Base-by-base conservation (phyloP, 1,140 invertebrate genomes). In the Odontomachus brunneus region DNA sequence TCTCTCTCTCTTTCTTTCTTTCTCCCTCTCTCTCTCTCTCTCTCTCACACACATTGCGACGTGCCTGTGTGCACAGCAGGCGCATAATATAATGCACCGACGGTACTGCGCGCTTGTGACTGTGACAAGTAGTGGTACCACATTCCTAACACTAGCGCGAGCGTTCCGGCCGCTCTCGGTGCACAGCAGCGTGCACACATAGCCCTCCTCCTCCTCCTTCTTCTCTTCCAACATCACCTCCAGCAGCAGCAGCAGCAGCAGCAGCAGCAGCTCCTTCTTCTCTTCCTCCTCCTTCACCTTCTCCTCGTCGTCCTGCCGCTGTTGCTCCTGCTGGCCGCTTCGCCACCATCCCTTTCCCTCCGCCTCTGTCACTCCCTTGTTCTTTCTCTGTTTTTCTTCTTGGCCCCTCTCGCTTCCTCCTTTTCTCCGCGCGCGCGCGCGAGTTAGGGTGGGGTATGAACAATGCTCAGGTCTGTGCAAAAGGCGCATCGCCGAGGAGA, bases 61-160 rank as follows among this genome's bases (percentile, higher is more conserved):
- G 65, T 57, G 65, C 26, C 49, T 49, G 82, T 76, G 51, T 74
- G 76, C 63, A 86, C 29, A 5, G 29, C 38, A 44, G 38, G 38
- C 38, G 38, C 38, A 44, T 44, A 44, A 44, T 44, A 44, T 44
- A 44, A 44, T 44, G 38, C 38, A 44, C 38, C 38, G 38, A 44
- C 38, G 38, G 38, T 44, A 84, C 84, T 69, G 57, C 62, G 57
- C 75, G 89, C 92, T 88, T 92, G 91, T 89, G 90, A 92, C 92
- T 93, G 93, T 94, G 93, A 94, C 93, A 94, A 94, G 93, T 89
- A 88, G 93, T 93, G 91, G 92, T 94, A 94, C 93, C 93, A 91
- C 93, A 94, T 94, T 94, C 93, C 93, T 94, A 94, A 94, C 93
- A 94, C 93, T 91, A 93, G 89, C 87, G 74, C 81, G 86, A 71